phyloP scores from a whole-genome alignment of 2,888 invertebrate genomes.

The Neria commutata region DNA sequence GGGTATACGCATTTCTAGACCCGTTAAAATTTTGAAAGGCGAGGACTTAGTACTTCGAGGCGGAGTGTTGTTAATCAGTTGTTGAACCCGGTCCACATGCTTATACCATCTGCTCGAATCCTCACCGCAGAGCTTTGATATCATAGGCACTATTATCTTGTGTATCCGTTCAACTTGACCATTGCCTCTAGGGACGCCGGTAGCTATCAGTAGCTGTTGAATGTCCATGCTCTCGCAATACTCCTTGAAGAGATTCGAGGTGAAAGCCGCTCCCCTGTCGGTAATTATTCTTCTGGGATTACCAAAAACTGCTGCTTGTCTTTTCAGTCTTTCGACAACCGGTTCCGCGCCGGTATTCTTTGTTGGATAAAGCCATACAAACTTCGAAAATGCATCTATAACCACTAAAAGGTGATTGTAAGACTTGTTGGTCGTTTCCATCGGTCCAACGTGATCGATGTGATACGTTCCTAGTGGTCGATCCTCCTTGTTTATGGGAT shows the following conservation, averaged over 20 bases:
- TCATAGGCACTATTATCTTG: neutral
- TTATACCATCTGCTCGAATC: neutral
- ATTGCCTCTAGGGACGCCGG: neutral
- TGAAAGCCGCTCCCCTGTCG: neutral
- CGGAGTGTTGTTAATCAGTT: neutral
- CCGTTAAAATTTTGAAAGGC: neutral
- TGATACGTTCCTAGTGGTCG: slow-evolving; percentile 1
- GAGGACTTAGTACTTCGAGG: neutral
- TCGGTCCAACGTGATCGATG: slow-evolving; percentile 18
- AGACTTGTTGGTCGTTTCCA: slow-evolving; percentile 14
- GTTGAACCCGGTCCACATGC: slow-evolving; percentile 6
- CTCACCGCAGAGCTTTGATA: neutral
- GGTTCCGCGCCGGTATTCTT: neutral
- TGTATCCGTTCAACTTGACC: slow-evolving; percentile 3
- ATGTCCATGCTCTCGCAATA: neutral
- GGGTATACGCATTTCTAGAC: neutral
- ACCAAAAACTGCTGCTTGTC: neutral
- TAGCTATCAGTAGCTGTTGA: neutral
- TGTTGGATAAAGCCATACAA: slow-evolving; percentile 4
- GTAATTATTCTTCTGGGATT: neutral
- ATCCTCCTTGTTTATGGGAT: slow-evolving; percentile 23
- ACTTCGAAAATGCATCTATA: slow-evolving; percentile 11
- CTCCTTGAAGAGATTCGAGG: neutral
- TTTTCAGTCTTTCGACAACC: neutral
- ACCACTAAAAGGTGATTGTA: slow-evolving; percentile 15